A percentile compares a stretch with the other conserved stretches of the same genome.
phyloP scores from a whole-genome alignment of 2,113 vertebrate genomes.

The Ctenomys sociabilis region DNA sequence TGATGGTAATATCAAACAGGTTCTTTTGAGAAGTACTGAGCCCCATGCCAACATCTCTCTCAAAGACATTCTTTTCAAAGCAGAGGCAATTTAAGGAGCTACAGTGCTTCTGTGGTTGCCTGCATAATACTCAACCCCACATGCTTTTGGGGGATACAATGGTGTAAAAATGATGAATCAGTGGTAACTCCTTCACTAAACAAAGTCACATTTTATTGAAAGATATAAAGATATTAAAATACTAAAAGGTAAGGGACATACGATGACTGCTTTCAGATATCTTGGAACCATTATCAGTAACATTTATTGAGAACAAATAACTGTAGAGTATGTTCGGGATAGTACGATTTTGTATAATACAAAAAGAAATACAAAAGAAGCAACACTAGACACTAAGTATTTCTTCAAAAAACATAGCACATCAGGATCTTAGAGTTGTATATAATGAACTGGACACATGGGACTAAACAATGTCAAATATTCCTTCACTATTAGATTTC shows the following conservation, averaged over 20 bases:
- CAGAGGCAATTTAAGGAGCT: neutral
- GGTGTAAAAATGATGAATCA: neutral
- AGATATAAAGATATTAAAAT: constrained; percentile 34
- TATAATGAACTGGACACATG: neutral
- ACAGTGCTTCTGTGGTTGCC: neutral
- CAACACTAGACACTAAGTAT: neutral
- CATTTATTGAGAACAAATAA: neutral
- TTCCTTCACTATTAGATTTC: neutral
- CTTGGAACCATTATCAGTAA: neutral
- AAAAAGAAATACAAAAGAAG: neutral
- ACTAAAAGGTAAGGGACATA: neutral
- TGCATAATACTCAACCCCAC: neutral
- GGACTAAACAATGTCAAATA: neutral
- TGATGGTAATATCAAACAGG: neutral
- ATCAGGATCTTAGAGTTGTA: neutral
- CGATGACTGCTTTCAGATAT: neutral
- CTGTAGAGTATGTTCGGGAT: neutral
- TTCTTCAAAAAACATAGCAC: neutral
- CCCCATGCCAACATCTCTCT: neutral
- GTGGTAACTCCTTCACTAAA: neutral
- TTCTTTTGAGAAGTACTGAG: neutral
- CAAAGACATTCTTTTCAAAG: neutral
- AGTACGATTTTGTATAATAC: neutral
- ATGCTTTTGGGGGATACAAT: neutral
- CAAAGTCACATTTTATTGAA: neutral